Evolutionary conservation across 2,797 vertebrate species (phyloP), one percentile per base, ranked within the genome.

Genomic region (Manis pentadactyla): DNA sequence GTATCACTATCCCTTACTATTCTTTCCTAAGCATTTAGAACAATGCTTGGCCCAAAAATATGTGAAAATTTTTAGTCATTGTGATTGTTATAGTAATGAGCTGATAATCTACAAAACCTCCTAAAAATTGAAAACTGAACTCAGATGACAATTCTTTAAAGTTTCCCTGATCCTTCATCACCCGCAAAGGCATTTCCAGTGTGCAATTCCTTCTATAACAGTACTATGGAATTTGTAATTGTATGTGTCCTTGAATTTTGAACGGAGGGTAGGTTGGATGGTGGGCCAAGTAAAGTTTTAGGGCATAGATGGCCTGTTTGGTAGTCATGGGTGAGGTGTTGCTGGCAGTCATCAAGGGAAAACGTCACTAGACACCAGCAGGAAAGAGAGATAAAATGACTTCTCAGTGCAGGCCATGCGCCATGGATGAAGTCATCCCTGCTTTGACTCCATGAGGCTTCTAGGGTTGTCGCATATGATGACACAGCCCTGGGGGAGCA

Each of bases 1-100:
- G 9, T 37, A 12, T 87, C 51, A 25, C 21, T 83, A 10, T 63
- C 27, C n/a, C 29, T 53, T 34, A 51, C 3, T 75, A 29, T 53
- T 74, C 4, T 97, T 73, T 53, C 49, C 42, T 49, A 90, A 81
- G 31, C 31, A 57, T 93, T 84, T 82, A 88, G 34, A 90, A 85
- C 51, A 49, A 4, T 69, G 25, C 5, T 74, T 94, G 64, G 4
- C 34, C 46, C 9, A 77, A 93, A 90, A 95, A 1, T 39, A 12
- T 5, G 10, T 34, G 73, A 69, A 74, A 90, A 57, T 69, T 81
- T 8, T 85, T 73, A 68, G 63, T 21, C 1, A 53, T 73, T 91
- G 11, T 66, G 83, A 51, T 49, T 63, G 17, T 55, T 82, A 13
- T 77, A 37, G 37, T 73, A 69, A 86, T 78, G 82, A 37, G 19